phyloP scores from a whole-genome alignment of 1,140 invertebrate genomes.

The Telenomus remus region DNA sequence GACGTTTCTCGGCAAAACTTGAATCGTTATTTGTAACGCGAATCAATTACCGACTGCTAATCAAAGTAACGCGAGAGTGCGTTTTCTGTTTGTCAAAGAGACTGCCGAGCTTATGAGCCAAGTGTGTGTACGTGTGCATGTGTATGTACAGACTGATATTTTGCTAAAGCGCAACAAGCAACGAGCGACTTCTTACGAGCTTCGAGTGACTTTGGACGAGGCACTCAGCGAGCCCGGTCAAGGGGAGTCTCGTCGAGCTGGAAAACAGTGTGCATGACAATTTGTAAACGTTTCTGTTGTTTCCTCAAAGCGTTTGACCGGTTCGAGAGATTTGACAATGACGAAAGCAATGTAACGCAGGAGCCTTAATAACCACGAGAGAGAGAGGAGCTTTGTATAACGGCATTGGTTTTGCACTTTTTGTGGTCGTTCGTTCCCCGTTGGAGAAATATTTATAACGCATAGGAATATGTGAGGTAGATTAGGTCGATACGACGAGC shows the following conservation, averaged over 20 bases:
- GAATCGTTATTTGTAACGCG: constrained; percentile 30
- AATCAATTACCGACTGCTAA: constrained; percentile 35
- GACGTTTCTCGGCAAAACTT: constrained; percentile 23
- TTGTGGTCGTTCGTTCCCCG: background rate
- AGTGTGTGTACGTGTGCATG: no score
- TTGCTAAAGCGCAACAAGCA: constrained; percentile 26
- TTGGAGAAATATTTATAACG: constrained; percentile 27
- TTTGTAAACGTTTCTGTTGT: no score
- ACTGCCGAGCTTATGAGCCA: background rate
- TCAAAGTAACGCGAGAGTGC: constrained; percentile 12
- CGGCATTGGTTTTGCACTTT: background rate
- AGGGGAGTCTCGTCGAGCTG: background rate
- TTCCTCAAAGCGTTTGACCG: no score
- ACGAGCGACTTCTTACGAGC: constrained; percentile 4
- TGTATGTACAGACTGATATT: constrained; percentile 26
- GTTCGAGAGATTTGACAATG: no score
- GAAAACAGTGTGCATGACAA: background rate
- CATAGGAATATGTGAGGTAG: constrained; percentile 1
- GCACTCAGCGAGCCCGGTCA: constrained; percentile 5
- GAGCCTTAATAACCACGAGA: constrained; percentile 53
- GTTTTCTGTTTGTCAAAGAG: constrained; percentile 2
- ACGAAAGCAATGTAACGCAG: constrained; percentile 56
- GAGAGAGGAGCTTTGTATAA: constrained; percentile 8
- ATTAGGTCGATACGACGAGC: constrained; percentile 20
- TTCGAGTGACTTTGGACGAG: constrained; percentile 11